These are phyloP conservation scores for Drosophila melanogaster DNA, from an alignment of 1,140 invertebrate species.

Conservation along the genomic window DNA sequence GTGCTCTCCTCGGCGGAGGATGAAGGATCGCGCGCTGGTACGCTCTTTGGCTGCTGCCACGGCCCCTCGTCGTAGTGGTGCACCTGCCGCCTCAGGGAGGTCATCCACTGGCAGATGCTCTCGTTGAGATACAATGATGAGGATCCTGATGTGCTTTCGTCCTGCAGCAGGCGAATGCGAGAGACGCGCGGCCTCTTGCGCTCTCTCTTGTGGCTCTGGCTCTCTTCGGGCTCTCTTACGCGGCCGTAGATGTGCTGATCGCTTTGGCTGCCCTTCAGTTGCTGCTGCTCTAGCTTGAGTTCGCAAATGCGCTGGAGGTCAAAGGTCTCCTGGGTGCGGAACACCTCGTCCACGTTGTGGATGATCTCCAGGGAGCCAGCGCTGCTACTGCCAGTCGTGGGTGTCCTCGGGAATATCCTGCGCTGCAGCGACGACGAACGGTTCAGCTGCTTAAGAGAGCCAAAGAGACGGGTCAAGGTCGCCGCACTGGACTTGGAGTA, in stretches of 20 bases:
- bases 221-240: constrained; percentile 22
- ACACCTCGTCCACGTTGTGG: constrained; percentile 79
- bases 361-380: constrained; percentile 71
- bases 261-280: constrained; percentile 61
- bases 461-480: constrained; percentile 68
- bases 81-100: constrained; percentile 61
- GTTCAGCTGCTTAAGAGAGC: constrained; percentile 72
- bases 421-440: constrained; percentile 60
- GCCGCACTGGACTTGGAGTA: constrained; percentile 65
- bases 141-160: neutral
- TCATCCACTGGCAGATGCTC: constrained; percentile 81
- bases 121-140: constrained; percentile 66
- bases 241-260: constrained; percentile 80
- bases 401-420: constrained; percentile 34
- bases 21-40: constrained; percentile 56
- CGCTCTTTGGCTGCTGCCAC: constrained; percentile 73
- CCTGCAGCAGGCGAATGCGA: constrained; percentile 53
- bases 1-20: constrained; percentile 7
- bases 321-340: constrained; percentile 75
- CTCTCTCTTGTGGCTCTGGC: neutral
- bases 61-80: constrained; percentile 59
- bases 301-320: constrained; percentile 76
- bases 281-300: constrained; percentile 62
- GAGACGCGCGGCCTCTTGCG: constrained; percentile 59
- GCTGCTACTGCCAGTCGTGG: constrained; percentile 1